Base-by-base conservation (phyloP, 2,888 invertebrate species). In the Cephus runcator region DNA sequence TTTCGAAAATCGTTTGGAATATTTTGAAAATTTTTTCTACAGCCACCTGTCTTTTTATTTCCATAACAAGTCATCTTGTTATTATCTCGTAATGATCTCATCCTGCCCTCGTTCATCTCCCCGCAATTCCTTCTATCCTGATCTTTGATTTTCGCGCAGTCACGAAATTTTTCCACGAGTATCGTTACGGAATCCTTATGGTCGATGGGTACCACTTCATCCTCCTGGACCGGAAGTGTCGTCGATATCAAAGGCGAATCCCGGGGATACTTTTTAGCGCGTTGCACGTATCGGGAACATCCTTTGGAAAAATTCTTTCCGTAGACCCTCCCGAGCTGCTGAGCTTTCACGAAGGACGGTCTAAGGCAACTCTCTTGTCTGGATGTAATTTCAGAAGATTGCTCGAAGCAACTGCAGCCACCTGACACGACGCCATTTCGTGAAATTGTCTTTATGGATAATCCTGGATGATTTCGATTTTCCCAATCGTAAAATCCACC, bases 111-210 rank as follows among this genome's bases (percentile, higher is more conserved):
- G 6, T 9, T 56, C 6, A 6, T 23, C 23, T 56, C 23, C 40
- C 9, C 15, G 1, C 23, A 56, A 56, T 56, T 56, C 40, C 40
- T 40, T 23, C 23, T 23, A 23, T 56, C 15, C 1, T 56, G 40
- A 56, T 56, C 40, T 9, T 56, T 56, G 40, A 56, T 15, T 56
- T 56, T 56, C 9, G 40, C 40, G 9, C 40, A 56, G 9, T 15
- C 40, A 75, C 82, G 82, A 75, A 83, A 89, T 81, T 88, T 88
- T 40, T 90, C 87, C 79, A 87, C 86, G 69, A 90, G 81, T 75
- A 90, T 87, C 34, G 88, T 85, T 83, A 90, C 78, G 34, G 90
- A 90, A 77, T 90, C 90, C 79, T 88, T 89, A 82, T 89, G 90
- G 79, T 86, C 83, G 71, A 90, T 85, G 69, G 82, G 80, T 9